phyloP scores from a whole-genome alignment of 2,888 invertebrate genomes.

The Hydropsyche betteni region DNA sequence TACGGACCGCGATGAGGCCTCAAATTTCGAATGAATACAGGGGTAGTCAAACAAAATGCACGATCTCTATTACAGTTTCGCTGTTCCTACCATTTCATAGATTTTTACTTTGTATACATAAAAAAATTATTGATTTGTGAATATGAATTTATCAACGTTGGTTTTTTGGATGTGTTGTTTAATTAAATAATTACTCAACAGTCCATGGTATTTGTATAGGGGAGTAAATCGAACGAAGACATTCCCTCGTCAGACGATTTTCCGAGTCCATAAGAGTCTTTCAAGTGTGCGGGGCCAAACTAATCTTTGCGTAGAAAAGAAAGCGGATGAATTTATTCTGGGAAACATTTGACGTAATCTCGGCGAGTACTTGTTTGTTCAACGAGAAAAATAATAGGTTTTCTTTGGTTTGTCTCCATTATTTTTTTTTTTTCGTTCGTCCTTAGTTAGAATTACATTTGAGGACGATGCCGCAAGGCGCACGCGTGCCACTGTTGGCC shows the following conservation, averaged over 20 bases:
- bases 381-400: constrained; percentile 29
- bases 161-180: too few species aligned
- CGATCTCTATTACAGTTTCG: too few species aligned
- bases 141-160: too few species aligned
- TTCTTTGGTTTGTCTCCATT: constrained; percentile 13
- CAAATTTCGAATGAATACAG: constrained; percentile 4
- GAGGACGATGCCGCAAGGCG: not conserved
- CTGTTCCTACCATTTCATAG: too few species aligned
- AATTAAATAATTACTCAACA: too few species aligned
- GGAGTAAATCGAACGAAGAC: too few species aligned
- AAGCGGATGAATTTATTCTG: constrained; percentile 27
- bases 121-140: too few species aligned
- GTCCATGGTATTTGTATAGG: too few species aligned
- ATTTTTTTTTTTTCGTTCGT: not conserved
- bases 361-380: constrained; percentile 24
- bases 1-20: not conserved
- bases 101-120: too few species aligned
- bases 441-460: constrained; percentile 9
- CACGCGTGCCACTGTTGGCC: constrained; percentile 26
- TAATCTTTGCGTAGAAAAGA: constrained; percentile 9
- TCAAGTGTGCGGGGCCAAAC: constrained; percentile 6
- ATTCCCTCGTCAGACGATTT: not conserved
- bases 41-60: not conserved
- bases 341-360: constrained; percentile 32
- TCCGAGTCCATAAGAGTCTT: not conserved